Evolutionary conservation across 1,140 invertebrate genomes (phyloP).

Genomic region (Aphidius gifuensis): DNA sequence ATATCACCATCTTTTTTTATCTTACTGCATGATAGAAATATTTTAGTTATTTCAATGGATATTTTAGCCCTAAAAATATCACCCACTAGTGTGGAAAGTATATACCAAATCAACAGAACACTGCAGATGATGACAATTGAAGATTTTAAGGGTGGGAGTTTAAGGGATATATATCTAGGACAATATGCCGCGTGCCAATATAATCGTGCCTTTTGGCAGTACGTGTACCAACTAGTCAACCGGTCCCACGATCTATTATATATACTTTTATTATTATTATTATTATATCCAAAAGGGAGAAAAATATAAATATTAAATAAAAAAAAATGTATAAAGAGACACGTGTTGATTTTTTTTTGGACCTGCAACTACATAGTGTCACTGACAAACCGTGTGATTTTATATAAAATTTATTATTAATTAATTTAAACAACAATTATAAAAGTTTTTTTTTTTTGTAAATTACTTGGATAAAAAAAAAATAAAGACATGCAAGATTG

Average conservation of each 20-base stretch:
- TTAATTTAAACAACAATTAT: neutral
- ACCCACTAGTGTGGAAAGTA: too few relatives aligned
- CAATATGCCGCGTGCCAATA: slow-evolving; percentile 50
- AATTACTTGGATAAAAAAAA: neutral
- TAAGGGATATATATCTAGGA: slow-evolving; percentile 3
- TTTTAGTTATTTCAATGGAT: too few relatives aligned
- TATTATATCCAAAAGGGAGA: neutral
- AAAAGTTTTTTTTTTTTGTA: too few relatives aligned
- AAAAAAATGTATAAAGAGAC: slow-evolving; percentile 24
- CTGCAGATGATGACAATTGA: too few relatives aligned
- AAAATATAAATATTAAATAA: neutral
- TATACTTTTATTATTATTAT: too few relatives aligned
- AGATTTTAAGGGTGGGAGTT: too few relatives aligned
- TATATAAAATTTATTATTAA: slow-evolving; percentile 9
- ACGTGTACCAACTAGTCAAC: slow-evolving; percentile 28
- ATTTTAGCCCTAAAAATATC: too few relatives aligned
- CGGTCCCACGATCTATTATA: slow-evolving; percentile 40
- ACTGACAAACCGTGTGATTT: slow-evolving; percentile 40
- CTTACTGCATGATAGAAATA: too few relatives aligned
- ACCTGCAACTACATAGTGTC: slow-evolving; percentile 37
- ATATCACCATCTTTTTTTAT: too few relatives aligned
- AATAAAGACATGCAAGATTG: too few relatives aligned
- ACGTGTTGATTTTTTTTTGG: slow-evolving; percentile 35
- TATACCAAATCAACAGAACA: too few relatives aligned
- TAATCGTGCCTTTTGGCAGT: slow-evolving; percentile 34